Base-by-base conservation (phyloP, 2,888 invertebrate genomes). In the Coleophora flavipennella region DNA sequence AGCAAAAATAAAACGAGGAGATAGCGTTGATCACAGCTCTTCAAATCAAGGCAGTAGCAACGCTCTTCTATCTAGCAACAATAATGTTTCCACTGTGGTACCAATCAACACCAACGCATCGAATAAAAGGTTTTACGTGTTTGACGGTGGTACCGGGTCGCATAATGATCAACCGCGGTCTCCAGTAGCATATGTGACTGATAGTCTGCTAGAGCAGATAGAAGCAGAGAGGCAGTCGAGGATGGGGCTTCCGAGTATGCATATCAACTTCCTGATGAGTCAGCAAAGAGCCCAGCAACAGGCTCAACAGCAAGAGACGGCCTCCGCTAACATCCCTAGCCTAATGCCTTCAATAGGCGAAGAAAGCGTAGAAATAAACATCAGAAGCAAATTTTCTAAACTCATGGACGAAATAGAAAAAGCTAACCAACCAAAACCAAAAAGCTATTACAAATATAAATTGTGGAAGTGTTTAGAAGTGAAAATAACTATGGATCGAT, bases 401-500 rank as follows among this genome's bases (percentile, higher is more conserved):
- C 69, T 88, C 28, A 76, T 87, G 49, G 88, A 87, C 39, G 85
- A 87, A 20, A 71, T 87, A 9, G 86, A 87, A 33, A 86, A 86
- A 36, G 67, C 81, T 0, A 86, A 79, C 33, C 86, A 87, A 39
- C 73, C 85, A 1, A 88, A 87, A 64, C 77, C 81, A 31, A 87
- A 86, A 55, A 83, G 78, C 59, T 94, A 92, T 69, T 94, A 95
- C 73, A 92, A 91, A 60, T 90, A 92, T 61, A 90, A 90, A 67
- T 60, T 93, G 31, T 85, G 88, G n/a, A 90, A 90, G 48, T 80
- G 75, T 49, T 71, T 83, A 31, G 87, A 88, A 54, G 67, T 95
- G 1, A 96, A 95, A 86, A 90, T 99, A 28, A 90, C 93, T 38
- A 93, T 98, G 87, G 98, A 99, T 72, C 89, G 99, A 34, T 84